These are phyloP conservation scores for Drosophila pectinifera DNA, from an alignment of 1,140 invertebrate genomes.

Conservation along the genomic window DNA sequence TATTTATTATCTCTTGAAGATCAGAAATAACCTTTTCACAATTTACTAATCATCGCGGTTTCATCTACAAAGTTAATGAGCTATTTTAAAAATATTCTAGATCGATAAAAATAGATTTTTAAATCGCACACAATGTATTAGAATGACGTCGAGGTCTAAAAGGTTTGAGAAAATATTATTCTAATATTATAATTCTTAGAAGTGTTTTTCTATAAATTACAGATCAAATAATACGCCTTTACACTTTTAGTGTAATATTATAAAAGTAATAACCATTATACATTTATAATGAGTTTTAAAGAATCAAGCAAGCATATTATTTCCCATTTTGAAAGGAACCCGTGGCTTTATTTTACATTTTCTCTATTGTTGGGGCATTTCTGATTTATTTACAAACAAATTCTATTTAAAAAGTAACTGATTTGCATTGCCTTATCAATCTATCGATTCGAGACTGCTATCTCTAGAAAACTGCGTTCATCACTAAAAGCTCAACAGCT, in stretches of 20 bases:
- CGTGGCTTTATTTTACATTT: too few species aligned
- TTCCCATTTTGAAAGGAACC: too few species aligned
- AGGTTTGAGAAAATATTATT: background rate
- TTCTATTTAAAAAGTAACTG: background rate
- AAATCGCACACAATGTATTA: background rate
- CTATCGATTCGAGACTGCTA: background rate
- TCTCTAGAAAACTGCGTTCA: background rate
- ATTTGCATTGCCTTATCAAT: background rate
- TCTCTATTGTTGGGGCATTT: too few species aligned
- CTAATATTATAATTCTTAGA: background rate
- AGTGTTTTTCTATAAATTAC: too few species aligned
- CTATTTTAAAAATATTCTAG: conserved; percentile 6
- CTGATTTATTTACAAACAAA: background rate
- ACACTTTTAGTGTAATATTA: too few species aligned
- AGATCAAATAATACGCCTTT: background rate
- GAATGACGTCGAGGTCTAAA: background rate
- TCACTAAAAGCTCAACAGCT: background rate
- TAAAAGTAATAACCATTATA: too few species aligned
- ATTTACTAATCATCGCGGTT: conserved; percentile 3
- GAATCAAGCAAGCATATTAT: too few species aligned
- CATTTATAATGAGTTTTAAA: too few species aligned
- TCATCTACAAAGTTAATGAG: conserved; percentile 16
- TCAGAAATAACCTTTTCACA: conserved; percentile 2
- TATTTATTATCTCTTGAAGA: conserved; percentile 6
- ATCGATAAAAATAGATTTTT: conserved; percentile 2